phyloP scores from a whole-genome alignment of 2,797 vertebrate species.

The Danio tinwini region DNA sequence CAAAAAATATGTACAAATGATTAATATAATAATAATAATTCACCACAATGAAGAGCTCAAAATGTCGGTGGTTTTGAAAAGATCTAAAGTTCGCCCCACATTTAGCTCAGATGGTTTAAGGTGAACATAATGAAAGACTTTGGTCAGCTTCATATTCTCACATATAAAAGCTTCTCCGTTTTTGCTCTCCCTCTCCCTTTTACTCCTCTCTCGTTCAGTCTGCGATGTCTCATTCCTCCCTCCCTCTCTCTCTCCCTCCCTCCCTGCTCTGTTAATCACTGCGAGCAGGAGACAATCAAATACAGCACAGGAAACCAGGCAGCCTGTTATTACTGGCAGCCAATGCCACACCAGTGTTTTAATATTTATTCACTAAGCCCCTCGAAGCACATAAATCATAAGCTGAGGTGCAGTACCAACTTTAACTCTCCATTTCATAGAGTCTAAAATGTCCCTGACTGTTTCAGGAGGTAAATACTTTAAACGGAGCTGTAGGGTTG shows the following conservation, averaged over 20 bases:
- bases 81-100: slow-evolving; percentile 13
- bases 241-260: slow-evolving; percentile 19
- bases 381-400: slow-evolving; percentile 72
- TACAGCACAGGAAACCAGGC: slow-evolving; percentile 72
- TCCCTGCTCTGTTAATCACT: slow-evolving; percentile 57
- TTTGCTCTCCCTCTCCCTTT: slow-evolving; percentile 24
- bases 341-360: slow-evolving; percentile 67
- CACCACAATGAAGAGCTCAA: slow-evolving; percentile 11
- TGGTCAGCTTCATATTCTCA: slow-evolving; percentile 48
- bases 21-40: slow-evolving; percentile 5
- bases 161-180: slow-evolving; percentile 31
- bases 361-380: slow-evolving; percentile 74
- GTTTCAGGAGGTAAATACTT: slow-evolving; percentile 68
- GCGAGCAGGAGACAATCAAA: slow-evolving; percentile 69
- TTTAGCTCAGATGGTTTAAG: slow-evolving; percentile 45
- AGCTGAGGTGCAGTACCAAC: slow-evolving; percentile 64
- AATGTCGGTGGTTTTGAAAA: slow-evolving; percentile 25
- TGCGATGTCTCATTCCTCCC: slow-evolving; percentile 16
- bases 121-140: slow-evolving; percentile 45
- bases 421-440: slow-evolving; percentile 64
- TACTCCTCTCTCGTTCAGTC: slow-evolving; percentile 6
- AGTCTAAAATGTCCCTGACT: slow-evolving; percentile 69
- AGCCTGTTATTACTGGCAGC: slow-evolving; percentile 77
- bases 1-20: slow-evolving; percentile 3
- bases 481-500: slow-evolving; percentile 57